phyloP scores from a whole-genome alignment of 2,113 vertebrate genomes.

The Campylorhamphus procurvoides region DNA sequence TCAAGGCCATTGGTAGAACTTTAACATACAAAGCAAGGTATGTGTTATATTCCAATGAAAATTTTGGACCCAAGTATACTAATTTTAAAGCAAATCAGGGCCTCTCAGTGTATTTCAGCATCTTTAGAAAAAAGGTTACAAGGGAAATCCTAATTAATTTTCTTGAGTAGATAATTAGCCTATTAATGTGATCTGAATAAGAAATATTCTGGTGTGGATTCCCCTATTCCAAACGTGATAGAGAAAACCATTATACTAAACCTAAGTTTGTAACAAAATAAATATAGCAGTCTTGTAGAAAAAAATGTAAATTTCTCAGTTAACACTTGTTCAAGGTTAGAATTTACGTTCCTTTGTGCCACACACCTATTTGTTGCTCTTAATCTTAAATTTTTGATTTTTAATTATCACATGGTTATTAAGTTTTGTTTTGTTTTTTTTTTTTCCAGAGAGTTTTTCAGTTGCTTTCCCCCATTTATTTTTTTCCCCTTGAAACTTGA shows the following conservation, averaged over 20 bases:
- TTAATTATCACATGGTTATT: background rate
- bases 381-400: background rate
- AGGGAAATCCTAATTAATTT: slow-evolving; percentile 22
- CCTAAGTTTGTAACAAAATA: background rate
- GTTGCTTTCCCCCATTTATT: rapidly evolving
- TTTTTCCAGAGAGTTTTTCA: background rate
- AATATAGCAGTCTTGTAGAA: background rate
- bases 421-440: too few relatives aligned
- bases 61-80: background rate
- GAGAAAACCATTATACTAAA: background rate
- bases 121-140: background rate
- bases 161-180: slow-evolving; percentile 4
- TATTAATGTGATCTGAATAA: background rate
- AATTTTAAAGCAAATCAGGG: background rate
- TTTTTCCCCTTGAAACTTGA: background rate
- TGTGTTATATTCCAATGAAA: background rate
- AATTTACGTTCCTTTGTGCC: background rate
- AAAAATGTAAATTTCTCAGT: rapidly evolving
- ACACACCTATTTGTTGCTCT: rapidly evolving
- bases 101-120: background rate
- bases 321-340: background rate
- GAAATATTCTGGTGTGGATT: background rate
- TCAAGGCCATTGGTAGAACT: background rate
- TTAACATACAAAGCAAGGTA: background rate
- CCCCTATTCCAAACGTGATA: background rate